These are phyloP conservation scores for Poecilia picta DNA, from an alignment of 2,797 vertebrate species.

Conservation along the genomic window DNA sequence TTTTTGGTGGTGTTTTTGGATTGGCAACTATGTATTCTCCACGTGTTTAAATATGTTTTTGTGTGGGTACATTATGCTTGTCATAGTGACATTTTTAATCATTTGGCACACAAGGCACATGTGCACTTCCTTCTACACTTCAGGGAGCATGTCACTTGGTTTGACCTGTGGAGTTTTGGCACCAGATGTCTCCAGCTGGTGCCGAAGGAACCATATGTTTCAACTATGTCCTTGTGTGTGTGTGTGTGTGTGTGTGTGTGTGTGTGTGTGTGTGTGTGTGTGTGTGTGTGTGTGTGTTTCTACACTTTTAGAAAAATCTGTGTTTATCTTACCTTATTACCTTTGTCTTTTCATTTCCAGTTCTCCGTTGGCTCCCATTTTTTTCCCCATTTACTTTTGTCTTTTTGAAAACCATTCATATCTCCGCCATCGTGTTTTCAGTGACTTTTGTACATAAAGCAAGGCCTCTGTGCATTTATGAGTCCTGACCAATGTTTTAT, in stretches of 20 bases:
- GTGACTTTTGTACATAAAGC: constrained; percentile 61
- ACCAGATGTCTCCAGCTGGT: constrained; percentile 83
- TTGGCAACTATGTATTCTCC: neutral
- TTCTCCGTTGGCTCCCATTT: constrained; percentile 22
- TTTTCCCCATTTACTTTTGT: constrained; percentile 31
- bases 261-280: constrained; percentile 35
- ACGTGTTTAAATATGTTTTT: neutral
- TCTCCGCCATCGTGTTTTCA: constrained; percentile 26
- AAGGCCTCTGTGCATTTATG: constrained; percentile 35
- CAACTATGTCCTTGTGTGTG: constrained; percentile 44
- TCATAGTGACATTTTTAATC: constrained; percentile 50
- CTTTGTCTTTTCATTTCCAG: constrained; percentile 75
- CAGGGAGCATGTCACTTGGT: constrained; percentile 74
- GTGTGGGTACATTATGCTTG: constrained; percentile 29
- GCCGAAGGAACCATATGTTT: constrained; percentile 79
- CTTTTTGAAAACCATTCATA: constrained; percentile 36
- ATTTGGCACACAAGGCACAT: constrained; percentile 49
- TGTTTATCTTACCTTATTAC: constrained; percentile 73
- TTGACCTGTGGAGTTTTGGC: constrained; percentile 83
- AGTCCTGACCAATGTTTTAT: constrained; percentile 42
- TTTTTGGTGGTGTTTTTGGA: constrained; percentile 14
- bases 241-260: constrained; percentile 15
- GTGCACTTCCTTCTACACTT: constrained; percentile 51
- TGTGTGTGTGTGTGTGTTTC: constrained; percentile 34
- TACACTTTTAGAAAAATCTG: constrained; percentile 55